Conservation (phyloP, 2,113 vertebrate genomes). For the Poeciliopsis prolifica region DNA sequence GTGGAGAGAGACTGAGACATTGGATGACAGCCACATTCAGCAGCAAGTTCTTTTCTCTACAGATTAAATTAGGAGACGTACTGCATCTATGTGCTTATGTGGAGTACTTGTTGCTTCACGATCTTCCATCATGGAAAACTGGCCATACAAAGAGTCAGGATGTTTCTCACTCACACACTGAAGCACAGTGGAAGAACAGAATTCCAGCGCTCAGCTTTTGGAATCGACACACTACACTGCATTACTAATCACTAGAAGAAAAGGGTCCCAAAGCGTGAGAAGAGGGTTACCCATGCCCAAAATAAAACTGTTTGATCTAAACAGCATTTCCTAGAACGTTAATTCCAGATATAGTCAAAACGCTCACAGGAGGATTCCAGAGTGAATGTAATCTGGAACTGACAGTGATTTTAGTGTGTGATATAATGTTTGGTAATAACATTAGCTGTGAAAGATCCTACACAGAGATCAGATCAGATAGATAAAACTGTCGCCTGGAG, state of each 20-base stretch:
- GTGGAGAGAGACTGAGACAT: conserved; percentile 52
- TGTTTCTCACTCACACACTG: conserved; percentile 10
- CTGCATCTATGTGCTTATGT: conserved; percentile 36
- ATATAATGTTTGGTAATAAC: neutral
- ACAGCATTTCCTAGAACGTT: neutral
- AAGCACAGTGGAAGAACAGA: neutral
- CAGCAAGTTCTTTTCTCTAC: neutral
- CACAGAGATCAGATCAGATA: conserved; percentile 5
- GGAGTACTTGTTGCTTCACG: neutral
- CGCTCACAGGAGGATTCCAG: conserved; percentile 11
- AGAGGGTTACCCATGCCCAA: neutral
- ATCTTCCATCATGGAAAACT: neutral
- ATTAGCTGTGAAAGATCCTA: neutral
- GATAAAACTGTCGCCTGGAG: neutral
- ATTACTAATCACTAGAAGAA: conserved; percentile 17
- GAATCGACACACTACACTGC: conserved; percentile 17
- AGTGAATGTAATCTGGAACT: conserved; percentile 12
- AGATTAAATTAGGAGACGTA: conserved; percentile 48
- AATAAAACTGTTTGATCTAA: conserved; percentile 30
- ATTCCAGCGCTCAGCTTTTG: conserved; percentile 12
- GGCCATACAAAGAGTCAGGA: neutral
- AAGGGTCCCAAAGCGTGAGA: conserved; percentile 7
- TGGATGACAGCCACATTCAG: conserved; percentile 69
- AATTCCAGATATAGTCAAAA: conserved; percentile 1
- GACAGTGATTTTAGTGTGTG: conserved; percentile 14